Evolutionary conservation across 2,797 vertebrate species (phyloP), one percentile per base, ranked within the genome.

Genomic region (Peromyscus attwateri): DNA sequence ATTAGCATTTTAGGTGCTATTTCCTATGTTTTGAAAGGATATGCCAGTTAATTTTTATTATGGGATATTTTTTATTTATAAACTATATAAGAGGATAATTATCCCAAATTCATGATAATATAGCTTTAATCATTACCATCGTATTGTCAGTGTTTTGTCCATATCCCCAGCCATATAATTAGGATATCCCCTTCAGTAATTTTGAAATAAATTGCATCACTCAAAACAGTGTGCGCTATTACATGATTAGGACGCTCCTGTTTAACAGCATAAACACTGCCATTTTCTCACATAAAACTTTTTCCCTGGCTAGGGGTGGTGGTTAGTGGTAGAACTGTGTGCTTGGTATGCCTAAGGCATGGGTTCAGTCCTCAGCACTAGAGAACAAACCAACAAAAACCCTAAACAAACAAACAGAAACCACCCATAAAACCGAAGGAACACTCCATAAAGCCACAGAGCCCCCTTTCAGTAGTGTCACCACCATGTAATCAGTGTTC

Each of bases 1-100:
- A 82, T 94, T 75, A 60, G 68, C 89, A 82, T 60, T 29, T 82
- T 75, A 49, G 21, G 16, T 91, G 6, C 6, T 31, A 57, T 92
- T 73, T 81, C 43, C 90, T 94, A 94, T 1, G 49, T 88, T 94
- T 77, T 1, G 10, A 93, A 87, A 89, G 46, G 13, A 25, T 46
- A 93, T 62, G 84, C 66, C 37, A 77, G 83, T 21, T 91, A 49
- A 68, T 93, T 92, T 92, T 95, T 52, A 75, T 79, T 37, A 73
- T 90, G 49, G 76, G n/a, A 90, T 83, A 90, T 87, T 46, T 92
- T n/a, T 68, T 77, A 62, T 14, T 70, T 71, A 43, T 14, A 57
- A 37, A 81, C 46, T 34, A 4, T 52, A 49, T 37, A 40, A 70
- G 49, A 84, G 23, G 23, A 75, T 55, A 91, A 31, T 75, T 64